Evolutionary conservation across 2,113 vertebrate genomes (phyloP), one percentile per base, ranked within the genome.

Genomic region (Leptodactylus fuscus): DNA sequence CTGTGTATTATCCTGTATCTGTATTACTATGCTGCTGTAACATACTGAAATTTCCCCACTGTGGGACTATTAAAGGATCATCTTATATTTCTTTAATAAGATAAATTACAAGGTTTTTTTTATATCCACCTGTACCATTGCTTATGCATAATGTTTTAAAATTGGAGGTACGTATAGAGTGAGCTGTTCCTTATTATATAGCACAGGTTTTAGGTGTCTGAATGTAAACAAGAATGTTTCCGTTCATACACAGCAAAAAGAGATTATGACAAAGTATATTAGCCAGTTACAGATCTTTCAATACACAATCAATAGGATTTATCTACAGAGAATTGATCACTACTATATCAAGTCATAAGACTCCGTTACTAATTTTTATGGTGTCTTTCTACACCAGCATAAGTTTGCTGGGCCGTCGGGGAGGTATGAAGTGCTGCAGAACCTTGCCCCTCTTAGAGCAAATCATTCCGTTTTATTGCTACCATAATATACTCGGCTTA

Each of bases 401-500:
- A 34, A 22, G 1, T 5, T 69, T 20, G 13, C 58, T 18, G 62
- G 62, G 15, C 15, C 15, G 12, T 3, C 16, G 4, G 44, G 70
- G 46, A 73, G n/a, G 15, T 24, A 74, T 74, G 5, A 48, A 13
- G 13, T 44, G 62, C 1, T 18, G 41, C 36, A 44, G 77, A 24
- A 51, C 74, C 16, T 76, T 11, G 48, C 12, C 46, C 46, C 27
- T 9, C 55, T 44, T 44, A 20, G n/a, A 80, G 53, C 22, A 79
- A 79, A 79, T 79, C 34, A 60, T 38, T 69, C 20, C 20, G 67
- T 29, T 46, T 69, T 65, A 49, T 20, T 77, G 60, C 55, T 85
- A n/a, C n/a, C 29, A 69, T 85, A 78, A 78, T 78, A 69, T 69
- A 48, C 82, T 75, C 27, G 7, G 41, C 15, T 78, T 85, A 85